Evolutionary conservation across 2,888 invertebrate genomes (phyloP), one percentile per base, ranked within the genome.

Genomic region (Herminia tarsipennalis): DNA sequence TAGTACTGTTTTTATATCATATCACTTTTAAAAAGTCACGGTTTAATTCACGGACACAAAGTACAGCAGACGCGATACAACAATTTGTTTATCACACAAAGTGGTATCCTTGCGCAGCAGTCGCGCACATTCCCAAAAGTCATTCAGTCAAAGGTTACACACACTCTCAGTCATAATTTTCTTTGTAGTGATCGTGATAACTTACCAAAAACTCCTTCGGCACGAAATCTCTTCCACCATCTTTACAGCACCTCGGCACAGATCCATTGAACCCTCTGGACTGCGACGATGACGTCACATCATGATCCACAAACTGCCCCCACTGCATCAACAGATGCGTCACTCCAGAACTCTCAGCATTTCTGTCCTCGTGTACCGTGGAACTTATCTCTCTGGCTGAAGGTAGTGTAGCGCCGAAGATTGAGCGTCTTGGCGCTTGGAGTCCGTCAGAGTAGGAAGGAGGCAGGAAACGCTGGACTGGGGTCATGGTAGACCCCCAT

Each of bases 241-340:
- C 92, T 35, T 92, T 88, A 71, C 96, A 96, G 77, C 97, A 96
- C 62, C 95, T 93, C 20, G 97, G 96, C 41, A 96, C 94, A 0
- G 95, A 94, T 4, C 95, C 95, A 73, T 96, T 95, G 70, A 96
- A 95, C 4, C 95, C 95, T 63, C 94, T 91, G 1, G 95, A 94
- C 67, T 96, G 96, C 0, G 95, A 95, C 2, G 95, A 94, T 0
- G 95, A 94, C 25, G 96, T 96, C 56, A 98, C 86, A 76, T 98
- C 98, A 70, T 98, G 98, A 75, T 98, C 98, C 45, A 98, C 73
- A 64, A 98, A 95, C 83, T 98, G 98, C 0, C 98, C 98, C 96
- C 97, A 97, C 76, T 98, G 97, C 94, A 97, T 97, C 47, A 96
- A 92, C 93, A 96, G 94, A 59, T 96, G 94, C 0, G 96, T 96